A percentile compares a stretch with the other conserved stretches of the same genome.
phyloP scores from a whole-genome alignment of 2,888 invertebrate species.

The Rhamnusium bicolor region DNA sequence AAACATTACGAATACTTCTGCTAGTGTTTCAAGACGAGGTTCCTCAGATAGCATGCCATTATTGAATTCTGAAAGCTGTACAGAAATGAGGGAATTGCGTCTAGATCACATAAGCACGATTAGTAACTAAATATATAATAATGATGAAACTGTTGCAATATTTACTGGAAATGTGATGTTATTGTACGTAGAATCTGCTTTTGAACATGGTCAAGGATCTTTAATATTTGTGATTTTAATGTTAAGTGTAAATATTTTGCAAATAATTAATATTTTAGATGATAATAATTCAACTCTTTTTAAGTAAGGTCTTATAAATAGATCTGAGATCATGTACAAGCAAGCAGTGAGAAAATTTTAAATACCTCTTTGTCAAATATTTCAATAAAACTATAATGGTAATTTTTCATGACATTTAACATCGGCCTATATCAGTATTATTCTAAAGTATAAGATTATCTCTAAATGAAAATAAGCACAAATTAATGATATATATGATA shows the following conservation, averaged over 20 bases:
- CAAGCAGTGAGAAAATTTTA: neutral
- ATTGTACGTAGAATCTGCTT: slow-evolving; percentile 6
- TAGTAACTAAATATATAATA: slow-evolving; percentile 64
- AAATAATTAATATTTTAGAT: too few relatives aligned
- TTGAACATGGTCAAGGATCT: slow-evolving; percentile 1
- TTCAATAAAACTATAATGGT: neutral
- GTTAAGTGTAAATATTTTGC: slow-evolving; percentile 25
- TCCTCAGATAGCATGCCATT: slow-evolving; percentile 69
- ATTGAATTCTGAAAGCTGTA: slow-evolving; percentile 64
- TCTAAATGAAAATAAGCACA: slow-evolving; percentile 36
- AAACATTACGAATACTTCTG: slow-evolving; percentile 42
- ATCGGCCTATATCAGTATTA: slow-evolving; percentile 69
- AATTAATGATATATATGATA: slow-evolving; percentile 37
- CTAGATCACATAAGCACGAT: slow-evolving; percentile 72
- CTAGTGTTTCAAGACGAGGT: slow-evolving; percentile 56
- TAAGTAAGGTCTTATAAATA: neutral
- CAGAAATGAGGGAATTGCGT: slow-evolving; percentile 70
- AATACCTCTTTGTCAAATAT: neutral
- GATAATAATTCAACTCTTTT: slow-evolving; percentile 9
- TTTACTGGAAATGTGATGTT: slow-evolving; percentile 25
- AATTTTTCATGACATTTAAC: slow-evolving; percentile 47
- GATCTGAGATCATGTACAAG: neutral
- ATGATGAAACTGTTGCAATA: slow-evolving; percentile 5
- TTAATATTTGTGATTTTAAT: slow-evolving; percentile 26
- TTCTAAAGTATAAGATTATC: slow-evolving; percentile 35